Conservation (phyloP, 2,113 vertebrate genomes). For the Spea bombifrons region DNA sequence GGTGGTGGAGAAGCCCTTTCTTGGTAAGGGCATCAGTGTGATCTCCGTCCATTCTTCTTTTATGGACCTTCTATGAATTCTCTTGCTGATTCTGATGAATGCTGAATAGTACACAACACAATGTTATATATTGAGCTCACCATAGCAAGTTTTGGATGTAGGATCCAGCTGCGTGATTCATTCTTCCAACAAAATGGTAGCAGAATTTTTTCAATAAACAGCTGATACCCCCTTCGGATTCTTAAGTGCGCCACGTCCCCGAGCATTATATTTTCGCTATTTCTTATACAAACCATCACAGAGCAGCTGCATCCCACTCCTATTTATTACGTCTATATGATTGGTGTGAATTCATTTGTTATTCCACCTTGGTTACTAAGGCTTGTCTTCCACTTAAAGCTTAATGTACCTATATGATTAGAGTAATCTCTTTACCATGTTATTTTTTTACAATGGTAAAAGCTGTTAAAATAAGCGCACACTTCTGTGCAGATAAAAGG, state of each 20-base stretch:
- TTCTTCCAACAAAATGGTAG: too few relatives aligned
- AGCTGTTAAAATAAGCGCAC: slow-evolving; percentile 29
- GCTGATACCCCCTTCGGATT: not conserved
- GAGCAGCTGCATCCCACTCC: not conserved
- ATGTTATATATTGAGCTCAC: too few relatives aligned
- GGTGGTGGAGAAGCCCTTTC: too few relatives aligned
- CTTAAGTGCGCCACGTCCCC: not conserved
- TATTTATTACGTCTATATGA: not conserved
- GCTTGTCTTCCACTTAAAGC: slow-evolving; percentile 42
- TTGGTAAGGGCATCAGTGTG: too few relatives aligned
- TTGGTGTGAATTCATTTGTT: slow-evolving; percentile 12
- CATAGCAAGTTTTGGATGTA: too few relatives aligned
- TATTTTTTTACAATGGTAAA: slow-evolving; percentile 39
- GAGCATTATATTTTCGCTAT: not conserved
- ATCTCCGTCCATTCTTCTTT: too few relatives aligned
- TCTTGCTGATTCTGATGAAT: too few relatives aligned
- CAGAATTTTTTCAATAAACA: not conserved
- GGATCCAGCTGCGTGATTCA: too few relatives aligned
- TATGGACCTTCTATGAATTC: too few relatives aligned
- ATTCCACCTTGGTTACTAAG: slow-evolving; percentile 20
- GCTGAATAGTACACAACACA: too few relatives aligned
- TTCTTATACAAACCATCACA: slow-evolving; percentile 14
- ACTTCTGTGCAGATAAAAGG: slow-evolving; percentile 23
- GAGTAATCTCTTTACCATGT: slow-evolving; percentile 40
- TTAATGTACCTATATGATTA: slow-evolving; percentile 46